Evolutionary conservation across 2,888 invertebrate species (phyloP), one percentile per base, ranked within the genome.

Genomic region (Hydriomena furcata): DNA sequence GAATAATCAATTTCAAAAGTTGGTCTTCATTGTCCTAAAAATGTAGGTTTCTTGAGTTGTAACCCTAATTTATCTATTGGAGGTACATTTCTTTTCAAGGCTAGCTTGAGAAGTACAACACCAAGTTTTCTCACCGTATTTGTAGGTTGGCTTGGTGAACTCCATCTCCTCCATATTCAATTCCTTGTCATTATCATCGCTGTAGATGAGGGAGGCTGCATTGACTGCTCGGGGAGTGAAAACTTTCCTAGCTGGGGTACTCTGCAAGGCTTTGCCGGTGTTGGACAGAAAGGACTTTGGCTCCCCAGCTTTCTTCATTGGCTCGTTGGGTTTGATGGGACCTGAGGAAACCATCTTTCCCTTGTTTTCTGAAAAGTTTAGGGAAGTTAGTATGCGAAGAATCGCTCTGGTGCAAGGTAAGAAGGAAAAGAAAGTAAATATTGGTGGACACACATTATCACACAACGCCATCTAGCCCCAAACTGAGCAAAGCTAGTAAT

Each of bases 281-380:
- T 89, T 88, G 0, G 76, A 76, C 0, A 88, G 65, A 46, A 88
- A 89, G 0, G 87, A 82, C 53, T 87, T 89, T 0, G 61, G 56
- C 8, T 79, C 80, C 7, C 73, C 73, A 1, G 65, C 61, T 51
- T 83, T 86, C 56, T 87, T 86, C 1, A 78, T 30, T 1, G 88
- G 82, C 42, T 84, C 85, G 31, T 82, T 84, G 0, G 81, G 84
- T 52, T 88, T 88, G 4, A 80, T 50, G 1, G 85, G 84, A 1
- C 82, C 84, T 3, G 68, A 47, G 6, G 78, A 70, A 4, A 76
- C 68, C 0, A 66, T 68, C 66, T 89, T 89, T 0, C 88, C 88
- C 65, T 84, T 75, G 52, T 89, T 89, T 64, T 88, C 89, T 88
- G 60, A 6, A 25, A 43, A 43, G 17, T 21, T 8, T n/a, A n/a